Conservation (phyloP, 2,113 vertebrate species). For the Sylvicapra grimmia region DNA sequence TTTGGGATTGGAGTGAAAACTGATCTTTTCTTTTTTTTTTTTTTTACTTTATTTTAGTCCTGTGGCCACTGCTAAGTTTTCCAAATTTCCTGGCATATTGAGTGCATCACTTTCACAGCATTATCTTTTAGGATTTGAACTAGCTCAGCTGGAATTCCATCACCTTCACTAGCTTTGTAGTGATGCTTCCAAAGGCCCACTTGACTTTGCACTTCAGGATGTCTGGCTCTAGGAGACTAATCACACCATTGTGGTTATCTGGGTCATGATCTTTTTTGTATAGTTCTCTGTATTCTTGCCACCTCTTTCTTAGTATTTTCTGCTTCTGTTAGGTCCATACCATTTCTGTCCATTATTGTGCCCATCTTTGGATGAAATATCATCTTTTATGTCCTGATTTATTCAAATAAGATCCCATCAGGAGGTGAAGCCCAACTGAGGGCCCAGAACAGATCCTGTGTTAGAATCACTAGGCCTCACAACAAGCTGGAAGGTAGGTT, state of each 20-base stretch:
- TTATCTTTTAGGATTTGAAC: neutral
- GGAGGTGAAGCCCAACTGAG: neutral
- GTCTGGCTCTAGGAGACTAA: neutral
- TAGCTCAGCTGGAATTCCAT: neutral
- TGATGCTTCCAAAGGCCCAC: neutral
- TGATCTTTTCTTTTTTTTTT: no score
- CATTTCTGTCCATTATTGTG: neutral
- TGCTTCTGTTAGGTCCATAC: neutral
- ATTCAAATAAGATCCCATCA: neutral
- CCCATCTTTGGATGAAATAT: neutral
- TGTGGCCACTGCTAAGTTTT: neutral
- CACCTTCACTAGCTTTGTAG: neutral
- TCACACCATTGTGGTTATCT: neutral
- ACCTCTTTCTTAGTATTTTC: neutral
- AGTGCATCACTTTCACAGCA: neutral
- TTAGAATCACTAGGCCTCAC: neutral
- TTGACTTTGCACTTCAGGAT: neutral
- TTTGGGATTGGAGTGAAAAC: neutral
- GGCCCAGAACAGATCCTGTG: neutral
- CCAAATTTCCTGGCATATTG: neutral
- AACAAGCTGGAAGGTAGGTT: neutral
- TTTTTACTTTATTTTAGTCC: no score
- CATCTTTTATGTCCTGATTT: neutral
- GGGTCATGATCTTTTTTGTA: neutral
- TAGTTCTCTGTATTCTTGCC: neutral